Conservation (phyloP, 2,797 vertebrate genomes). For the Coreius guichenoti region DNA sequence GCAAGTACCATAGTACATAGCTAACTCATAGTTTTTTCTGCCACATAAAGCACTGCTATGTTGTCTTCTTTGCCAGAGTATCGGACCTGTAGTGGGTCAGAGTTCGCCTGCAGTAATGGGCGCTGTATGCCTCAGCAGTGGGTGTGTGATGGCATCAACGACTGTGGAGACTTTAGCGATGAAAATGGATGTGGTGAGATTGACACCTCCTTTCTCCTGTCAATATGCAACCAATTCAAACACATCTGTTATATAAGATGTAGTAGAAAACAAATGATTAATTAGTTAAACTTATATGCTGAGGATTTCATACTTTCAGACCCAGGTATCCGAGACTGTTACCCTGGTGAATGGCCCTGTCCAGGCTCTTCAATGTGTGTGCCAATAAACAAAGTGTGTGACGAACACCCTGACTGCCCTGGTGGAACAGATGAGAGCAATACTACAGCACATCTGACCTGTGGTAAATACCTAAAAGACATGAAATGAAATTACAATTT, state of each 20-base stretch:
- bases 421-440: slow-evolving; percentile 77
- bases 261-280: background rate
- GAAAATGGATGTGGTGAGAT: slow-evolving; percentile 79
- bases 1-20: background rate
- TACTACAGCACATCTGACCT: slow-evolving; percentile 71
- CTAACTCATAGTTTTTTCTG: background rate
- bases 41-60: background rate
- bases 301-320: slow-evolving; percentile 62
- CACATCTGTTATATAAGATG: background rate
- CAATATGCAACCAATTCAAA: background rate
- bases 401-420: slow-evolving; percentile 74
- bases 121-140: slow-evolving; percentile 76
- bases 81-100: slow-evolving; percentile 70
- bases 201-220: background rate
- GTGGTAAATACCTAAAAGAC: slow-evolving; percentile 66
- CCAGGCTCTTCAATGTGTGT: slow-evolving; percentile 73
- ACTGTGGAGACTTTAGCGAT: slow-evolving; percentile 79
- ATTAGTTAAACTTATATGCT: background rate
- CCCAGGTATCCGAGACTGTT: slow-evolving; percentile 75
- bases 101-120: slow-evolving; percentile 77
- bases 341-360: slow-evolving; percentile 81
- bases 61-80: slow-evolving; percentile 65
- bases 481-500: background rate
- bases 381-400: slow-evolving; percentile 74
- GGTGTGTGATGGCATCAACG: slow-evolving; percentile 78